Conservation (phyloP, 2,888 invertebrate genomes). For the Artemia sinica region DNA sequence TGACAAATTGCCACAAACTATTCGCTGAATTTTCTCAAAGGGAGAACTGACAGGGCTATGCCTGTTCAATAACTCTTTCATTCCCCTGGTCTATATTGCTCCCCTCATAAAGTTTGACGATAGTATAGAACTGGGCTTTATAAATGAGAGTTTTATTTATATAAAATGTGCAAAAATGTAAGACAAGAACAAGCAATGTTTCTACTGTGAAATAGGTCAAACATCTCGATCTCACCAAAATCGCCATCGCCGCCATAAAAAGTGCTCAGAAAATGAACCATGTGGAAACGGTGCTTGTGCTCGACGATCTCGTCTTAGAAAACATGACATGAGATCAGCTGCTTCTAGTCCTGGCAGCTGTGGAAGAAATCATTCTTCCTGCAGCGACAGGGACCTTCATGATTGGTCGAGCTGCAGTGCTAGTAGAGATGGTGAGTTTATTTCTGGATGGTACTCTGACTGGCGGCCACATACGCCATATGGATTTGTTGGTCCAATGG, state of each 20-base stretch:
- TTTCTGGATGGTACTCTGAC: not conserved
- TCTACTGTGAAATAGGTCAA: not conserved
- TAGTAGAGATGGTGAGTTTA: not conserved
- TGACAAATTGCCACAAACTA: no score
- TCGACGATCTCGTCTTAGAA: not conserved
- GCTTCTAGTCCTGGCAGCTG: constrained; percentile 9
- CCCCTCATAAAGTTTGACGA: no score
- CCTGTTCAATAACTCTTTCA: no score
- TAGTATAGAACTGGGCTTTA: no score
- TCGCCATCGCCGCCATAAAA: not conserved
- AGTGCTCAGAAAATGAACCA: not conserved
- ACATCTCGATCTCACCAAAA: not conserved
- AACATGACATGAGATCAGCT: constrained; percentile 1
- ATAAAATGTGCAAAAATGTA: no score
- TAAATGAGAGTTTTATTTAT: no score
- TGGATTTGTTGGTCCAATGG: constrained; percentile 9
- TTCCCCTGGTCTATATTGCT: no score
- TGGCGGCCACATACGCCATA: constrained; percentile 1
- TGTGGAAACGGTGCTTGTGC: not conserved
- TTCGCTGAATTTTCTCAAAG: no score
- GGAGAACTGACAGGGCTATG: no score
- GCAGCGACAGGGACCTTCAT: constrained; percentile 6
- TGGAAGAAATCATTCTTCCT: not conserved
- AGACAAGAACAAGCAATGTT: not conserved
- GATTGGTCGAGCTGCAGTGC: constrained; percentile 11